Evolutionary conservation across 2,113 vertebrate species (phyloP), one percentile per base, ranked within the genome.

Genomic region (Oncorhynchus mykiss): DNA sequence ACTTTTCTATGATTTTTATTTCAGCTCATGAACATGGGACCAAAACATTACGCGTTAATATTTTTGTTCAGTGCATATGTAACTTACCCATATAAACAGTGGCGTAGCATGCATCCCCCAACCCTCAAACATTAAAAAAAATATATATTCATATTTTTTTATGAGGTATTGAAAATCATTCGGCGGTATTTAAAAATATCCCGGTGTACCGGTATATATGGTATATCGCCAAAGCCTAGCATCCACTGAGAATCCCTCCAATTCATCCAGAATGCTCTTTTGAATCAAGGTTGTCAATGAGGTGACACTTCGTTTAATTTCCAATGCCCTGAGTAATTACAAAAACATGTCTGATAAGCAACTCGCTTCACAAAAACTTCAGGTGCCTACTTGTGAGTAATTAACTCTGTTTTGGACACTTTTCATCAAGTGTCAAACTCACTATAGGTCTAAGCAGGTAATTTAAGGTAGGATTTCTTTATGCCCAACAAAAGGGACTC

Each of bases 381-480:
- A 12, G 13, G 5, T 20, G 29, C 2, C 7, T 67, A 22, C 24
- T 3, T 67, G 27, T 18, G 16, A 31, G 27, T 67, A 68, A 68
- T 68, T 34, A 68, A 14, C 66, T 68, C 29, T 20, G 67, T 31
- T 68, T 68, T 68, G 67, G 16, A 31, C 67, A 31, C 27, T 68
- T 20, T 67, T 34, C 31, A 14, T 67, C 67, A 6, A 34, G 67
- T 29, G 3, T 68, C 67, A 68, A n/a, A 68, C 18, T 68, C 18
- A 34, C 18, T n/a, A 20, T 6, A 68, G 31, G 14, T 29, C 29
- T 67, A 67, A 68, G 16, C 67, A 39, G 67, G 67, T 68, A 68
- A 68, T 39, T 68, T 39, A 12, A 39, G 12, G 8, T 34, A 31
- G 29, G 67, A 68, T 22, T 31, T 45, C 16, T 29, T n/a, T 16